phyloP scores from a whole-genome alignment of 2,113 vertebrate genomes.

The Sinosuthora webbiana region DNA sequence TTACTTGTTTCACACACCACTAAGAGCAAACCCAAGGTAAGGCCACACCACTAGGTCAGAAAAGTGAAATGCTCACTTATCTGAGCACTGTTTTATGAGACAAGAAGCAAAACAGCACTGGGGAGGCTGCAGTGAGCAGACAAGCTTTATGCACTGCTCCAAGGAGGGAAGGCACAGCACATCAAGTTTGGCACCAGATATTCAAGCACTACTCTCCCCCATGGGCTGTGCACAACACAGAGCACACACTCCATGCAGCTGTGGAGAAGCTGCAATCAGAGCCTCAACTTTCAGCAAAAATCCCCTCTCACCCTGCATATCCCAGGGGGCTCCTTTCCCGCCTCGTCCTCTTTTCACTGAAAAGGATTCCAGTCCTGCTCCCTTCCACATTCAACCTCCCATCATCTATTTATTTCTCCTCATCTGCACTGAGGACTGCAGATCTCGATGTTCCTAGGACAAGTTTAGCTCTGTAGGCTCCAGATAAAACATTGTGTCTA shows the following conservation, averaged over 20 bases:
- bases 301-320: not conserved
- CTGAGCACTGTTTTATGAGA: not conserved
- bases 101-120: not conserved
- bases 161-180: not conserved
- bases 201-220: not conserved
- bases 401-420: not conserved
- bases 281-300: not conserved
- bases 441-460: not conserved
- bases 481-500: not conserved
- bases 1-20: not conserved
- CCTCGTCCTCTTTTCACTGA: not conserved
- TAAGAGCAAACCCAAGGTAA: not conserved
- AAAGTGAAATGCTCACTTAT: not conserved
- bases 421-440: not conserved
- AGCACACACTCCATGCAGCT: accelerated
- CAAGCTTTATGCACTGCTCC: not conserved
- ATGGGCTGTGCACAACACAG: not conserved
- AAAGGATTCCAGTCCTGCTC: not conserved
- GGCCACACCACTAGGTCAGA: not conserved
- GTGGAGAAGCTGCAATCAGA: not conserved
- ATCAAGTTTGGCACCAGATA: not conserved
- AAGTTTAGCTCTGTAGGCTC: not conserved
- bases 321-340: not conserved
- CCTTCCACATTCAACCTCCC: not conserved
- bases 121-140: not conserved